A percentile compares a stretch with the other conserved stretches of the same genome.
Conservation (phyloP, 2,888 invertebrate genomes). For the Acanthococcus lagerstroemiae region DNA sequence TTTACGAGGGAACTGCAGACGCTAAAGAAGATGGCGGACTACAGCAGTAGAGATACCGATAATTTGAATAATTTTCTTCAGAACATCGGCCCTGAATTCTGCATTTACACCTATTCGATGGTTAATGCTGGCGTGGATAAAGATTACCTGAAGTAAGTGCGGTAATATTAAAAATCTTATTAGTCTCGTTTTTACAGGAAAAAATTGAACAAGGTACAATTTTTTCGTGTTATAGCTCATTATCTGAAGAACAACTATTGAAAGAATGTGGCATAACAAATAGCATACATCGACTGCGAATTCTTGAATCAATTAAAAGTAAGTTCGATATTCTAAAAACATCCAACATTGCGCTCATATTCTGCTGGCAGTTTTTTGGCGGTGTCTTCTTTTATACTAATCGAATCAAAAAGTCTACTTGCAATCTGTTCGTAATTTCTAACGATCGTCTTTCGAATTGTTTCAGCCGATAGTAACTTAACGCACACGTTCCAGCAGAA, state of each 20-base stretch:
- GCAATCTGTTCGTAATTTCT: too few relatives aligned
- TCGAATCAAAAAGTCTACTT: too few relatives aligned
- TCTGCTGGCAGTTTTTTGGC: too few relatives aligned
- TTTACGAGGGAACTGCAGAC: slow-evolving; percentile 87
- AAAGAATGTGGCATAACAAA: slow-evolving; percentile 85
- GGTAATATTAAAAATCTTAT: too few relatives aligned
- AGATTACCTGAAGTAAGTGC: slow-evolving; percentile 65
- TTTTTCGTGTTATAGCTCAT: slow-evolving; percentile 37
- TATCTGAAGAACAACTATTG: slow-evolving; percentile 84
- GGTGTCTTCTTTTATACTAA: too few relatives aligned
- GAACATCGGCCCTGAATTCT: slow-evolving; percentile 76
- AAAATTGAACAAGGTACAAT: background rate
- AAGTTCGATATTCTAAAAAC: too few relatives aligned
- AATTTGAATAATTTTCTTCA: slow-evolving; percentile 78
- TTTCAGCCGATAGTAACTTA: background rate
- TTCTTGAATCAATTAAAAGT: slow-evolving; percentile 65
- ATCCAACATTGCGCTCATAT: too few relatives aligned
- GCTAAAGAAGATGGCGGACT: slow-evolving; percentile 91
- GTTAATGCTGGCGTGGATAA: slow-evolving; percentile 90
- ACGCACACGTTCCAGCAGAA: slow-evolving; percentile 7
- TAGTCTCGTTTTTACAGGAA: too few relatives aligned
- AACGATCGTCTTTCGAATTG: too few relatives aligned
- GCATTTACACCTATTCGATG: slow-evolving; percentile 94
- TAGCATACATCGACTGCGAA: slow-evolving; percentile 85
- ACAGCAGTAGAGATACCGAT: slow-evolving; percentile 86